Base-by-base conservation (phyloP, 2,113 vertebrate species). In the Rhegmatorhina hoffmannsi region DNA sequence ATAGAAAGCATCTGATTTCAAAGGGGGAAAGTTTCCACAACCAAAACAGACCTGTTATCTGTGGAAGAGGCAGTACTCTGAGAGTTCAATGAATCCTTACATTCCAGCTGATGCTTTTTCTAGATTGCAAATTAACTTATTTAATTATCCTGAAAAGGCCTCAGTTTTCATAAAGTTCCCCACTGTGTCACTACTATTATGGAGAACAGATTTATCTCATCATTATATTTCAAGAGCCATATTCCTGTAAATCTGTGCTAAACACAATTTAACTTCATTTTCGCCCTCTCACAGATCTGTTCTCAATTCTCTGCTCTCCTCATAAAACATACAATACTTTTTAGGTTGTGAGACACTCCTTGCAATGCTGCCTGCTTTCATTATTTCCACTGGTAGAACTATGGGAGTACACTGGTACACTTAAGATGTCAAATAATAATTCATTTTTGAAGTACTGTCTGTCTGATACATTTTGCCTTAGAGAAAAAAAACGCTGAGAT, bases 101-200 rank as follows among this genome's bases (percentile, higher is more conserved):
- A 74, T 52, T 72, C 87, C 95, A 96, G 89, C 91, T 95, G 94
- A 89, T 88, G 92, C 68, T 92, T 94, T 77, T 92, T 94, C 69
- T 85, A 96, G 94, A 96, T 84, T 95, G 96, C 85, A 93, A 96
- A 97, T 94, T 90, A 92, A 97, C 90, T 96, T 96, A 95, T 93
- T 96, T 93, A 93, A 95, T 97, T 96, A 96, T 90, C 72, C 43
- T 88, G 92, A 93, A 90, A 94, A 96, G 83, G 82, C 75, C 38
- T 90, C 90, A 93, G 95, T 64, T 96, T 96, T 94, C 59, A 88
- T 52, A 46, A 95, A 93, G 92, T 93, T 92, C 64, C 83, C 79
- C 72, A 86, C 80, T 86, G 94, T 94, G 90, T 86, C 79, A 88
- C 63, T 80, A 93, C 90, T 90, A 92, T 93, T 95, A 95, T 2